phyloP scores from a whole-genome alignment of 1,140 invertebrate species.

The Drosophila arizonae region DNA sequence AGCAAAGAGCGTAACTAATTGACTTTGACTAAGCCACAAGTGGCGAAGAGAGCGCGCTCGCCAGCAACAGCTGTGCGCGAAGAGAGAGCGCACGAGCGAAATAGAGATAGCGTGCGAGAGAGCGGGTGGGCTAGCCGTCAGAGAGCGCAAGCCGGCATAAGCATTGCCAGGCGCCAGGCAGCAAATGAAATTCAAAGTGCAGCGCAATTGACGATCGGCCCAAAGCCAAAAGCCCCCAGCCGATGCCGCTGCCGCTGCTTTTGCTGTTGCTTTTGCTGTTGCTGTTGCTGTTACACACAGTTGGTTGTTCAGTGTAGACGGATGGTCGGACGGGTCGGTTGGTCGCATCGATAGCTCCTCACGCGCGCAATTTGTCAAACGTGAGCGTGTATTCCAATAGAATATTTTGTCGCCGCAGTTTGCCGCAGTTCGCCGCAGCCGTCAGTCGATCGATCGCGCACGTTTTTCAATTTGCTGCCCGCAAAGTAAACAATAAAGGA shows the following conservation, averaged over 20 bases:
- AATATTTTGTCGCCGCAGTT: conserved; percentile 41
- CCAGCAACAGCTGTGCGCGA: conserved; percentile 34
- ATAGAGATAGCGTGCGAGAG: not conserved
- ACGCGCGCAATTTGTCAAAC: conserved; percentile 50
- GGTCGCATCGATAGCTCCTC: conserved; percentile 44
- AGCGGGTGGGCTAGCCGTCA: not conserved
- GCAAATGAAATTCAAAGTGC: conserved; percentile 65
- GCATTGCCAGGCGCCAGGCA: conserved; percentile 41
- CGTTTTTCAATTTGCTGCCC: conserved; percentile 1
- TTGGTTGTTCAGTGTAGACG: not conserved
- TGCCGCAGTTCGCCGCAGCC: conserved; percentile 39
- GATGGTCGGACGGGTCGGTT: conserved; percentile 21
- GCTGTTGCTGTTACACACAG: not conserved
- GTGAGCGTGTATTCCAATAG: conserved; percentile 32
- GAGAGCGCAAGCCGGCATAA: conserved; percentile 41
- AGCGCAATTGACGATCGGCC: conserved; percentile 63
- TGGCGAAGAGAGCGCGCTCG: conserved; percentile 30
- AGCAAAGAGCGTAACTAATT: conserved; percentile 49
- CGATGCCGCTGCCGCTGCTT: no score
- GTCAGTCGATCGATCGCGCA: conserved; percentile 50
- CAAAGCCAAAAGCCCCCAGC: conserved; percentile 1
- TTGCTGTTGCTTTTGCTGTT: no score
- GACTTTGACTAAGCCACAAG: conserved; percentile 41
- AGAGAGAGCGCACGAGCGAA: conserved; percentile 25
- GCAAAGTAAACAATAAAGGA: conserved; percentile 56